Conservation (phyloP, 2,113 vertebrate species). For the Phoenicopterus ruber region DNA sequence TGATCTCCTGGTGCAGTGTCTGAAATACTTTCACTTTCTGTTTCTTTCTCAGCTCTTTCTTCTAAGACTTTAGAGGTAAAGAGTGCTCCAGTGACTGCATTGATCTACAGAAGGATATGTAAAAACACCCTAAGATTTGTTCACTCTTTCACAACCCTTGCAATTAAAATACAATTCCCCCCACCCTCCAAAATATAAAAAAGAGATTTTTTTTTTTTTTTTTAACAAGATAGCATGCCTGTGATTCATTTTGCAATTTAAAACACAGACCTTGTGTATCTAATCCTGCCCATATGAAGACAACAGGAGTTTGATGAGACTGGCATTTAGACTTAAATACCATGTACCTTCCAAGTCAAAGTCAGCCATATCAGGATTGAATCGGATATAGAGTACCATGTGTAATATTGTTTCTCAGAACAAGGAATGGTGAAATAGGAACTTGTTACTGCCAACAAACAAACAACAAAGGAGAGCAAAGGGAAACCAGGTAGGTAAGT, state of each 20-base stretch:
- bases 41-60: slow-evolving; percentile 87
- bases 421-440: background rate
- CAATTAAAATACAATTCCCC: background rate
- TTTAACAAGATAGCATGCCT: background rate
- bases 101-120: slow-evolving; percentile 77
- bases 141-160: background rate
- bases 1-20: slow-evolving; percentile 69
- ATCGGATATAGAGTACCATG: background rate
- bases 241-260: background rate
- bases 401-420: background rate
- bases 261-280: background rate
- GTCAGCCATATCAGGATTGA: background rate
- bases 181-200: background rate
- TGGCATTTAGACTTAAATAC: background rate
- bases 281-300: background rate
- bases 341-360: background rate
- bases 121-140: background rate
- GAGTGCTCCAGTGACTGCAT: slow-evolving; percentile 89
- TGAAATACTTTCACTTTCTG: slow-evolving; percentile 35
- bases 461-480: background rate
- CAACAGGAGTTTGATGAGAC: background rate
- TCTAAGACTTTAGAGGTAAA: slow-evolving; percentile 97
- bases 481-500: background rate
- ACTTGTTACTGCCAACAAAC: background rate
- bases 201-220: background rate